Evolutionary conservation across 2,888 invertebrate genomes (phyloP).

Genomic region (Galeopsomyia nigrocyanea): DNA sequence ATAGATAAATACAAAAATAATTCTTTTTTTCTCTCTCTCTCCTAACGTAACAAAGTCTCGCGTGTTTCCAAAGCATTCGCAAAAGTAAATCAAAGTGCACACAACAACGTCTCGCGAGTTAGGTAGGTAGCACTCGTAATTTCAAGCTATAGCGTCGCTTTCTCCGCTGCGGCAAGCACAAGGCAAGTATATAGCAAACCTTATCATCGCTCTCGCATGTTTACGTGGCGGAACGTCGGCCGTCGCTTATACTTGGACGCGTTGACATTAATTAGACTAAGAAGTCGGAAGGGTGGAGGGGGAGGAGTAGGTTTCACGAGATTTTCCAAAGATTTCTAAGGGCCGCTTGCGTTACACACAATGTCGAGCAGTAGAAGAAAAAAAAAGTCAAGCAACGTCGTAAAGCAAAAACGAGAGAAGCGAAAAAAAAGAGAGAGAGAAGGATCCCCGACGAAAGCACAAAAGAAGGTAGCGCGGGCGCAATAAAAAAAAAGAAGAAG

Average conservation of each 20-base stretch:
- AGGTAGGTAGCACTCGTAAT: neutral
- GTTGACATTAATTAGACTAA: conserved; percentile 47
- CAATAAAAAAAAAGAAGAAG: conserved; percentile 13
- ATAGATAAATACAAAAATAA: no score
- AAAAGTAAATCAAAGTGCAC: no score
- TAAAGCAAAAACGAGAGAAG: conserved; percentile 20
- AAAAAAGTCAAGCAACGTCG: conserved; percentile 33
- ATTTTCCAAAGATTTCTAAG: conserved; percentile 44
- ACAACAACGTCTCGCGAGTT: no score
- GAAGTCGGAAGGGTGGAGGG: neutral
- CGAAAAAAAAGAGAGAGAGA: conserved; percentile 1
- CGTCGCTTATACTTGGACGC: conserved; percentile 22
- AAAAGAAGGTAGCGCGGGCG: conserved; percentile 20
- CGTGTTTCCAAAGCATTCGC: no score
- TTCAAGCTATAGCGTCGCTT: neutral
- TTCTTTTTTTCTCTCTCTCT: no score
- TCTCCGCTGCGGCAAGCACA: neutral
- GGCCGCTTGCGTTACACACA: conserved; percentile 18
- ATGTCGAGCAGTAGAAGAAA: conserved; percentile 16
- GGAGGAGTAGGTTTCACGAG: neutral
- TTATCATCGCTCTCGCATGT: conserved; percentile 29
- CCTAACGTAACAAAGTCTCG: no score
- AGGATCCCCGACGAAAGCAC: conserved; percentile 27
- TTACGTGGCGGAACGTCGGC: conserved; percentile 14
- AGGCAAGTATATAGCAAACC: neutral